Base-by-base conservation (phyloP, 2,888 invertebrate genomes). In the Tuta absoluta region DNA sequence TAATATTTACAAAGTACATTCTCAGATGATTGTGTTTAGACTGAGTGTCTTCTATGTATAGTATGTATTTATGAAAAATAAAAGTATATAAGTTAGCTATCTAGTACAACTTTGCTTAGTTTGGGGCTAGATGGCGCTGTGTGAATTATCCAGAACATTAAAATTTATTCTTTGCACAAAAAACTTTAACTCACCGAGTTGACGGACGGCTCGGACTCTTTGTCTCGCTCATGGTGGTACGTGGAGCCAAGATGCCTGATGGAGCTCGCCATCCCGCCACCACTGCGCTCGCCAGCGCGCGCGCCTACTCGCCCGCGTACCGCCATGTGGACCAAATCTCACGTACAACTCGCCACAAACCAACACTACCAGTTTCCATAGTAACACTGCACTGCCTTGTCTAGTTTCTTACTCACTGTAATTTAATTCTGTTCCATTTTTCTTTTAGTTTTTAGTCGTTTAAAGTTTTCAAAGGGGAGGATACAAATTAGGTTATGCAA, bases 201-300 rank as follows among this genome's bases (percentile, higher is more conserved):
- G 49, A 82, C 82, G 45, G 85, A 75, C 7, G 84, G 85, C 68
- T 88, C 88, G 67, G 85, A 71, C 51, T 90, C 90, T 67, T 86
- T 88, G 68, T 88, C 88, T 66, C 84, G 72, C 53, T 90, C 90
- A 67, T 87, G 89, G 69, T 90, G 87, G 76, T 89, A 83, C 19
- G 86, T 84, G 69, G 91, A 86, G 28, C 56, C 56, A 67, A 85
- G 82, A 67, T 90, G 90, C 73, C 91, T 81, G 65, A 87, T 87
- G 56, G 87, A 80, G 66, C 90, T 89, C 79, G 91, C 89, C 91
- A 91, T 91, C 72, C 79, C 80, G 78, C 72, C 71, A 69, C 68
- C 74, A n/a, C 59, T 56, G 71, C 63, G 23, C 51, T 62, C 61
- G 45, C 33, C 28, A 33, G 49, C 49, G 58, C 48, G 28, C 24